phyloP scores from a whole-genome alignment of 1,140 invertebrate genomes.

The Eubasilissa regina region DNA sequence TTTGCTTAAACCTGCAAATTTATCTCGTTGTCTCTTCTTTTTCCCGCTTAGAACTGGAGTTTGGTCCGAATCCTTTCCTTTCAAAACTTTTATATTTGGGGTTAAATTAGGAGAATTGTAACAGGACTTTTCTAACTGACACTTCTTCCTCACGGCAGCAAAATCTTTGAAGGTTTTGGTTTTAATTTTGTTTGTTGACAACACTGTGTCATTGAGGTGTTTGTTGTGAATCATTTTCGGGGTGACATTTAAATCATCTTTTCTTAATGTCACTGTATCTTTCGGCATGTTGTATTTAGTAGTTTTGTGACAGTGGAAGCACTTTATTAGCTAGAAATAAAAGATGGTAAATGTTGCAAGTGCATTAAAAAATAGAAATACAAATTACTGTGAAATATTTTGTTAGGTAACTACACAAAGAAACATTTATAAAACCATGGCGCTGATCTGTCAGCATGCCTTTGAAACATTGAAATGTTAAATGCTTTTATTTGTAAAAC shows the following conservation, averaged over 20 bases:
- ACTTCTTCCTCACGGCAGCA: background rate
- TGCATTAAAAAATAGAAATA: background rate
- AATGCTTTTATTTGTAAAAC: background rate
- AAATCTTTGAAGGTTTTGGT: background rate
- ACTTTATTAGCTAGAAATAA: slow-evolving; percentile 34
- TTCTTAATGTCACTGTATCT: background rate
- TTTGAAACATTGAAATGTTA: background rate
- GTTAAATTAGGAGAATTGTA: slow-evolving; percentile 14
- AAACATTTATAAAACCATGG: background rate
- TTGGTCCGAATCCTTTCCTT: background rate
- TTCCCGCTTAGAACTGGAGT: slow-evolving; percentile 4
- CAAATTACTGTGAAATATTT: too few relatives aligned
- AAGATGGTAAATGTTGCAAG: background rate
- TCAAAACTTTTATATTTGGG: background rate
- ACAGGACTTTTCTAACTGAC: slow-evolving; percentile 7
- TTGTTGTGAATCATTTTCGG: background rate
- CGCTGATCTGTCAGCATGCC: background rate
- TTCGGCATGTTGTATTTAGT: slow-evolving; percentile 14
- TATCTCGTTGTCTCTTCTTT: slow-evolving; percentile 45
- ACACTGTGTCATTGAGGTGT: background rate
- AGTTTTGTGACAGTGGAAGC: slow-evolving; percentile 15
- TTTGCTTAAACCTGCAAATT: slow-evolving; percentile 43
- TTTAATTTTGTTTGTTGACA: background rate
- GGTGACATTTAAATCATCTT: background rate
- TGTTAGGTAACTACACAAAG: background rate